Base-by-base conservation (phyloP, 2,888 invertebrate species). In the Aphidius colemani region DNA sequence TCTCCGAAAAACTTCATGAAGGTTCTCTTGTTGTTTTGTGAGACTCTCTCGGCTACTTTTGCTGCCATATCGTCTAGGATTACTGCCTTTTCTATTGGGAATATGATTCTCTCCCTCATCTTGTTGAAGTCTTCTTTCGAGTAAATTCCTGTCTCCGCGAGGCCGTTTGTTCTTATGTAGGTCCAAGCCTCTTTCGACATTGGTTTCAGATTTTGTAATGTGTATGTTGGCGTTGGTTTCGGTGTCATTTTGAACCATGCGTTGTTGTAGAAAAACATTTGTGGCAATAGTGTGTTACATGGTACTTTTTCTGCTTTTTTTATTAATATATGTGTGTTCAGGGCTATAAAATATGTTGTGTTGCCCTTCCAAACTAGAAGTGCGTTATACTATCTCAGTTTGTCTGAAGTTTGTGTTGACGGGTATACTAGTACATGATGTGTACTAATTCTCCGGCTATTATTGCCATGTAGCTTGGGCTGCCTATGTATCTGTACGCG, bases 391-490 rank as follows among this genome's bases (percentile, higher is more conserved):
- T n/a, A n/a, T n/a, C n/a, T n/a, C n/a, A n/a, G n/a, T n/a, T n/a
- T n/a, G n/a, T n/a, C n/a, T n/a, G n/a, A n/a, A n/a, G n/a, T n/a
- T n/a, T n/a, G n/a, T n/a, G n/a, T 67, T 55, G 7, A 70, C 66
- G 1, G 74, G 68, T 0, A 69, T 64, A 48, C 77, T n/a, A 77
- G 48, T 73, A 66, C 1, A 77, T 58, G 0, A 78, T 67, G 59
- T 73, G 72, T 0, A 71, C 48, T 0, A 69, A 69, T 62, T 74
- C 72, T 11, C 74, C 75, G 56, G 66, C 60, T n/a, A 71, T 65
- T 41, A 70, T 61, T 0, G 71, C 71, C 57, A 73, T 70, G 50
- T 71, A 72, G 0, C 73, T 75, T 0, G 68, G 65, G 11, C 66
- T 49, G 39, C 71, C 67, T 69, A 72, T 73, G 0, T 76, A 51